Conservation (phyloP, 1,140 invertebrate species). For the Tachypleus tridentatus region DNA sequence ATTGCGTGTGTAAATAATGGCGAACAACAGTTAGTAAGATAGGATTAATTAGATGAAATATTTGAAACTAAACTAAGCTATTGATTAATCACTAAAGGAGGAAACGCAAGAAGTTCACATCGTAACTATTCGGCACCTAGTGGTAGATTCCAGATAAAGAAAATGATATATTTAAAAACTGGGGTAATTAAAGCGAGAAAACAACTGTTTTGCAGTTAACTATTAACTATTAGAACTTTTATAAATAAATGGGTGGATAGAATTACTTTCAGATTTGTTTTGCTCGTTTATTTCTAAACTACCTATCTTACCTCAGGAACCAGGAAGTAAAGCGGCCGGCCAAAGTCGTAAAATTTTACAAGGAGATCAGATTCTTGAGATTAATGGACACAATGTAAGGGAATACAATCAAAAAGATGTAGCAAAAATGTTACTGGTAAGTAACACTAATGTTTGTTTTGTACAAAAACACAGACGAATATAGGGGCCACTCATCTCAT, state of each 20-base stretch:
- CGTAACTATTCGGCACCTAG: too few species aligned
- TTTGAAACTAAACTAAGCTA: too few species aligned
- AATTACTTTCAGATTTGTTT: background rate
- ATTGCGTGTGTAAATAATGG: too few species aligned
- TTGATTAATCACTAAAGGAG: too few species aligned
- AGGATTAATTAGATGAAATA: too few species aligned
- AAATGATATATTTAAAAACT: background rate
- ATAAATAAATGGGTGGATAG: background rate
- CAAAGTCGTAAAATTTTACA: constrained; percentile 20
- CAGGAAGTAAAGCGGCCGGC: constrained; percentile 21
- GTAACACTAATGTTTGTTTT: constrained; percentile 1
- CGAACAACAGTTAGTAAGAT: too few species aligned
- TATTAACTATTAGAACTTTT: background rate
- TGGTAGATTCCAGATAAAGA: background rate
- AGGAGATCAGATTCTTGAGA: constrained; percentile 23
- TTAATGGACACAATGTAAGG: constrained; percentile 23
- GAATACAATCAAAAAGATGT: constrained; percentile 23
- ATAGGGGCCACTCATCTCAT: too few species aligned
- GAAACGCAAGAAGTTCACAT: too few species aligned
- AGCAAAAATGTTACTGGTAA: constrained; percentile 16
- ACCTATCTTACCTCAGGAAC: constrained; percentile 13
- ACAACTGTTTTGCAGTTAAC: too few species aligned
- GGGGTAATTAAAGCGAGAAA: too few species aligned
- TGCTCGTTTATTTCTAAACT: background rate
- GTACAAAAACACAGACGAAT: too few species aligned